Base-by-base conservation (phyloP, 2,888 invertebrate genomes). In the Temnothorax unifasciatus region DNA sequence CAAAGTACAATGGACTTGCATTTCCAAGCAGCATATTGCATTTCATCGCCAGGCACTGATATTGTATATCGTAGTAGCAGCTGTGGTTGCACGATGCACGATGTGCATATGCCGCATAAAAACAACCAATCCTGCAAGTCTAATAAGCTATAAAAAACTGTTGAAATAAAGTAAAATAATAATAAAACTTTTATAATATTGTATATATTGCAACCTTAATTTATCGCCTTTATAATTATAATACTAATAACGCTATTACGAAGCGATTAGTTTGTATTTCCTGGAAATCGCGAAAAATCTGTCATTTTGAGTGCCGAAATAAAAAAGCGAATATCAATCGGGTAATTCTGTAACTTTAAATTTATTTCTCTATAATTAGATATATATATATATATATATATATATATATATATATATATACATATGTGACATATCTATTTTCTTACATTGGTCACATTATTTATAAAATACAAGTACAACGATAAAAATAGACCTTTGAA, bases 11-110 rank as follows among this genome's bases (percentile, higher is more conserved):
- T 66, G 76, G 52, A 25, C 18, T 66, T 64, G 52, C 52, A 66
- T 52, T 66, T 76, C 18, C 66, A 38, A 52, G 86, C 21, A 50
- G 71, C 69, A 64, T 38, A 82, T 79, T 86, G 61, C 66, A 47
- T 85, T 84, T 86, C 71, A 63, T 82, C 21, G 84, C 63, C 61
- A 50, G 71, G 71, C 74, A 73, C 69, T 57, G 88, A 82, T 81
- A 79, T n/a, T 34, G 64, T 82, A 63, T 63, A 76, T 82, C 61
- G 38, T 34, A 57, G 59, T 34, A 47, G 82, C 83, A 87, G 85
- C 82, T 86, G 86, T 64, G 21, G 15, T 38, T 29, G 29, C 29
- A 29, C 29, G 29, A 29, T 29, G 29, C 29, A 41, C 29, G 44
- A 71, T 64, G 44, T 54, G 41, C 18, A 66, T 68, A 50, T 77